phyloP scores from a whole-genome alignment of 2,797 vertebrate species.

The Nothura maculosa region DNA sequence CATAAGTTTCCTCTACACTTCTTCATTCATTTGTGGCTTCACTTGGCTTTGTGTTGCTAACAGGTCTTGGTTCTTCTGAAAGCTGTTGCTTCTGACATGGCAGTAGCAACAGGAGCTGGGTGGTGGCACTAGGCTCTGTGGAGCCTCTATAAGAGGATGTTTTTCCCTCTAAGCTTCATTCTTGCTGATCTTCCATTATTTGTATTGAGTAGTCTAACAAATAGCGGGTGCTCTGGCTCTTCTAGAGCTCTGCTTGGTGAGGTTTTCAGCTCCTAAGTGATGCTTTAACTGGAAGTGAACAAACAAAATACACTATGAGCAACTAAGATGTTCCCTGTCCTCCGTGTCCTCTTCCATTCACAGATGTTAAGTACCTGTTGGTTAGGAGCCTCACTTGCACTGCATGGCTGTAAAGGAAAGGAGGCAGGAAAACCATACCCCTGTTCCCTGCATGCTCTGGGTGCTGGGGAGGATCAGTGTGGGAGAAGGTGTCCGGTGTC shows the following conservation, averaged over 20 bases:
- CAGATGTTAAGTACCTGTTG: not conserved
- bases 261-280: not conserved
- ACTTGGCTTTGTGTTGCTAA: conserved; percentile 24
- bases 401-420: not conserved
- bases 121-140: not conserved
- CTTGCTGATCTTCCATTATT: not conserved
- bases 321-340: not conserved
- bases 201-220: not conserved
- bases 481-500: not conserved
- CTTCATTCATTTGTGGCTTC: conserved; percentile 48
- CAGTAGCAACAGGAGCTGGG: not conserved
- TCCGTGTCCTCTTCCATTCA: not conserved
- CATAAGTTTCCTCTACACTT: not conserved
- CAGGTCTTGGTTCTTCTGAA: conserved; percentile 18
- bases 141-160: not conserved
- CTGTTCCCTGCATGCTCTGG: not conserved
- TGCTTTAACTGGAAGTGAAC: not conserved
- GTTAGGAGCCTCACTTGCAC: not conserved
- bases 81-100: conserved; percentile 15
- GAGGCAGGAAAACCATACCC: not conserved
- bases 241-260: not conserved
- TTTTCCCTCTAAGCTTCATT: not conserved
- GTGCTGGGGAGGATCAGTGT: not conserved
- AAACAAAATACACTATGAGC: not conserved
- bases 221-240: not conserved